Evolutionary conservation across 2,797 vertebrate genomes (phyloP).

Genomic region (Rallus crepitans): DNA sequence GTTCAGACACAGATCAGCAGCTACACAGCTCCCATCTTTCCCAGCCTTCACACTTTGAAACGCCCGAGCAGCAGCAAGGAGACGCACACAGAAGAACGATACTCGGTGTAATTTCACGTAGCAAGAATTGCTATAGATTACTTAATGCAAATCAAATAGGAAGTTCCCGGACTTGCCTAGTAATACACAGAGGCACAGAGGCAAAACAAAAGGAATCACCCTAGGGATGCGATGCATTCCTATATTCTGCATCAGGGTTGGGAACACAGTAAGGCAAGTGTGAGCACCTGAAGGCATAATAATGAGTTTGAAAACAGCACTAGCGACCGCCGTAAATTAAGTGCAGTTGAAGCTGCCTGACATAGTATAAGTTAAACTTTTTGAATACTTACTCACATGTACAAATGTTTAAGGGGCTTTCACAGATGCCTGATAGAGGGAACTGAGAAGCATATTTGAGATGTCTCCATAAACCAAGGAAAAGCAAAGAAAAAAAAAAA

Average conservation of each 20-base stretch:
- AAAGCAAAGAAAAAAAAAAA: not conserved
- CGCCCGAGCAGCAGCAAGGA: not conserved
- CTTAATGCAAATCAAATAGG: not conserved
- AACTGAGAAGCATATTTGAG: not conserved
- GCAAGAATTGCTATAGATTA: not conserved
- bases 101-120: rapidly evolving
- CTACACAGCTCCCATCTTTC: not conserved
- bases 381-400: not conserved
- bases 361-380: not conserved
- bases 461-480: not conserved
- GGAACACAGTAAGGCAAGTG: not conserved
- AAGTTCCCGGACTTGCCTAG: not conserved
- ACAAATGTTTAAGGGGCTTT: not conserved
- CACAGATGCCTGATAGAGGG: not conserved
- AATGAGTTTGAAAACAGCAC: not conserved
- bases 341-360: not conserved
- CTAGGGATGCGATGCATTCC: not conserved
- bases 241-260: not conserved
- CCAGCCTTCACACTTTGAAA: not conserved
- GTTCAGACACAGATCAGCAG: not conserved
- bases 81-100: rapidly evolving
- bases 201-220: not conserved
- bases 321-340: not conserved
- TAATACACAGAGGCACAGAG: not conserved
- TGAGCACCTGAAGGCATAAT: not conserved